Evolutionary conservation across 2,797 vertebrate species (phyloP).

Genomic region (Salarias fasciatus): DNA sequence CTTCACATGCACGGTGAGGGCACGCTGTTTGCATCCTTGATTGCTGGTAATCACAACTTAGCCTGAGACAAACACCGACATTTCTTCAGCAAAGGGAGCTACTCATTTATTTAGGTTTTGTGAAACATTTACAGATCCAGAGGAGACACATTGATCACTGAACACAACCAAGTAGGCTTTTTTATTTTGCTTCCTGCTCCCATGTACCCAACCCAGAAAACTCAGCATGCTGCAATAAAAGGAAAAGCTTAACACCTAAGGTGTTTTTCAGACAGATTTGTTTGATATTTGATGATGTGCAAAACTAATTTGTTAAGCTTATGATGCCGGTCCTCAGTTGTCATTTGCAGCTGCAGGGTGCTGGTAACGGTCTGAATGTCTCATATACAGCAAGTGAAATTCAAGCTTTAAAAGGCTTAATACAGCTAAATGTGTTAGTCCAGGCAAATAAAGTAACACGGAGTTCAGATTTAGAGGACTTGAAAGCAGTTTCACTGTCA

Average conservation of each 20-base stretch:
- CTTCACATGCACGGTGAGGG: neutral
- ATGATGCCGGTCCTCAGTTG: slow-evolving; percentile 18
- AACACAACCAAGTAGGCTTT: slow-evolving; percentile 43
- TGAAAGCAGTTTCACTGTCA: neutral
- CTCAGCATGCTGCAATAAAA: slow-evolving; percentile 33
- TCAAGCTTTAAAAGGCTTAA: slow-evolving; percentile 18
- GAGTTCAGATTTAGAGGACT: slow-evolving; percentile 1
- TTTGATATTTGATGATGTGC: slow-evolving; percentile 45
- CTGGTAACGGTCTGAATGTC: slow-evolving; percentile 12
- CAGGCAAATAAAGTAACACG: slow-evolving; percentile 4
- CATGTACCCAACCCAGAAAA: slow-evolving; percentile 64
- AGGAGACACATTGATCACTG: slow-evolving; percentile 71
- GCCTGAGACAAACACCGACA: slow-evolving; percentile 34
- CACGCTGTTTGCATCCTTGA: slow-evolving; percentile 40
- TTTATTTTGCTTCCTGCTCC: slow-evolving; percentile 12
- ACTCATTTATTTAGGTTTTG: slow-evolving; percentile 69
- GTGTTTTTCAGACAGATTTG: slow-evolving; percentile 32
- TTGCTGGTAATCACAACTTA: slow-evolving; percentile 47
- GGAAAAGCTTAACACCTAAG: slow-evolving; percentile 4
- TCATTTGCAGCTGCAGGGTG: slow-evolving; percentile 17
- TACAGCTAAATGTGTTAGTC: slow-evolving; percentile 1
- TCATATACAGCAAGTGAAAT: slow-evolving; percentile 14
- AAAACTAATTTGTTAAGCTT: slow-evolving; percentile 34
- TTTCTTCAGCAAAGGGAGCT: slow-evolving; percentile 29
- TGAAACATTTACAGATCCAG: slow-evolving; percentile 73